These are phyloP conservation scores for Anoplolepis gracilipes DNA, from an alignment of 1,140 invertebrate genomes.

Conservation along the genomic window DNA sequence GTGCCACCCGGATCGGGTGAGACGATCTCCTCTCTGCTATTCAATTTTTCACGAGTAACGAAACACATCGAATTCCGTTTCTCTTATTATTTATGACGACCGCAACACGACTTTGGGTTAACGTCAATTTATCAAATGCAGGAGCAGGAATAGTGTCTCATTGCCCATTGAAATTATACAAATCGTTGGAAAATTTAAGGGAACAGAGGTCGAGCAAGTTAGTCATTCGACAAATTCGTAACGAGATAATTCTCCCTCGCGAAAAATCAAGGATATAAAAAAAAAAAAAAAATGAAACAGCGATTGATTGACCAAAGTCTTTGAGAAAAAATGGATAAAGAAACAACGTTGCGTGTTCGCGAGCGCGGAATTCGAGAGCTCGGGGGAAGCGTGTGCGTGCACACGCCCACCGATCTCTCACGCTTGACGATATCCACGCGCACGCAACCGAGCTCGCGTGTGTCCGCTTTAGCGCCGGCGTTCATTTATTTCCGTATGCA, in stretches of 20 bases:
- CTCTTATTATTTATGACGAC: constrained; percentile 65
- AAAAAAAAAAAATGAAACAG: neutral
- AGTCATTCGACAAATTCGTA: too few relatives aligned
- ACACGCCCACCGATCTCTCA: constrained; percentile 35
- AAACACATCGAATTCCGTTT: constrained; percentile 62
- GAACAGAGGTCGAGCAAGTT: neutral
- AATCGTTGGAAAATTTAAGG: neutral
- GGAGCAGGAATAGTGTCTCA: neutral
- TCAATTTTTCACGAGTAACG: constrained; percentile 39
- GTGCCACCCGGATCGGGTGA: neutral
- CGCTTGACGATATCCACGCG: constrained; percentile 71
- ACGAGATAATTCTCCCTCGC: neutral
- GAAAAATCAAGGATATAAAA: neutral
- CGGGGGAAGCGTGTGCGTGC: neutral
- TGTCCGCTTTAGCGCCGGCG: constrained; percentile 58
- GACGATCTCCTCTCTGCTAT: neutral
- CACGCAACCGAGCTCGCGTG: constrained; percentile 16
- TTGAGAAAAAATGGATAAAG: neutral
- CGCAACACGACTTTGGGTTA: constrained; percentile 57
- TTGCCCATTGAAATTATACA: neutral
- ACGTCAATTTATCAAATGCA: constrained; percentile 19
- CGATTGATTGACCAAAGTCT: neutral
- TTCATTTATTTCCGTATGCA: constrained; percentile 31
- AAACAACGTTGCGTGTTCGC: neutral
- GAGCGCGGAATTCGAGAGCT: constrained; percentile 18